Evolutionary conservation across 35 echinoderm and acorn worm species (phyloP).

Genomic region (Heliocidaris tuberculata): DNA sequence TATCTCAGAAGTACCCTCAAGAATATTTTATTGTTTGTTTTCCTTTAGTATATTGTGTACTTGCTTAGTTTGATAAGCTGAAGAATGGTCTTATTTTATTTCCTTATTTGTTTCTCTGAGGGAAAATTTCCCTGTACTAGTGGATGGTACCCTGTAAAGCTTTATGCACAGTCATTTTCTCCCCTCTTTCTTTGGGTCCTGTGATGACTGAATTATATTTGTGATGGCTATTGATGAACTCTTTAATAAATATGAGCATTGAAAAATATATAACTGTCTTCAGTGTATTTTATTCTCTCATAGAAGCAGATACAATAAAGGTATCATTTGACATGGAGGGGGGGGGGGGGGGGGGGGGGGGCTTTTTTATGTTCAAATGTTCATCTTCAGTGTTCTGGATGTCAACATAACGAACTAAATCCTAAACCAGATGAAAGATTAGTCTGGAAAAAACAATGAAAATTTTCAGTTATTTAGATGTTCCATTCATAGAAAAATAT

Average conservation of each 20-base stretch:
- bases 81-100: not conserved
- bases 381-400: too few relatives aligned
- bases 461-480: too few relatives aligned
- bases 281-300: too few relatives aligned
- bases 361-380: too few relatives aligned
- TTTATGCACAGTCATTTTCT: not conserved
- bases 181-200: slow-evolving; percentile 12
- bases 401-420: too few relatives aligned
- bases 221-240: slow-evolving; percentile 47
- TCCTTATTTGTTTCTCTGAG: not conserved
- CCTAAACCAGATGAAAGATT: too few relatives aligned
- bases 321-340: too few relatives aligned
- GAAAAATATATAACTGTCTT: slow-evolving; percentile 8
- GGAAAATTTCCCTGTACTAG: not conserved
- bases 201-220: slow-evolving; percentile 49
- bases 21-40: not conserved
- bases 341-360: too few relatives aligned
- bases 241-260: slow-evolving; percentile 54
- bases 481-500: too few relatives aligned
- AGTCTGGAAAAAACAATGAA: too few relatives aligned
- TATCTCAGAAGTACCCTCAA: not conserved
- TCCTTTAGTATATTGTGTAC: not conserved
- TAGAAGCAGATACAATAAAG: too few relatives aligned
- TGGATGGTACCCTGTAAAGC: not conserved
- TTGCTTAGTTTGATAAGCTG: not conserved